These are phyloP conservation scores for Lasioglossum pauxillum DNA, from an alignment of 2,888 invertebrate genomes.

Conservation along the genomic window DNA sequence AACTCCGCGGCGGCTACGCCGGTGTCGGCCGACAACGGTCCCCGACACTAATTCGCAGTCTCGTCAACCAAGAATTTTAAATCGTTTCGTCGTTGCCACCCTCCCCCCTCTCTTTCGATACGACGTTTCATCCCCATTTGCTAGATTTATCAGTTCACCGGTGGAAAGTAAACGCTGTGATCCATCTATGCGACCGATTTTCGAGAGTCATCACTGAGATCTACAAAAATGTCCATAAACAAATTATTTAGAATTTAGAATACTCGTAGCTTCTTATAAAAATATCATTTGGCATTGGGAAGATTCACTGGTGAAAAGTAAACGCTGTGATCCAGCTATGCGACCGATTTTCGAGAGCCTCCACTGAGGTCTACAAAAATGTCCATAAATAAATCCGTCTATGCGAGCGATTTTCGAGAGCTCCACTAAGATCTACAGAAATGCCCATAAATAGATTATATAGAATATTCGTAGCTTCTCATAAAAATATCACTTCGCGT, in stretches of 20 bases:
- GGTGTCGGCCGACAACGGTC: constrained; percentile 28
- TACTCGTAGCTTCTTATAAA: neutral
- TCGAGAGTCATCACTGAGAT: neutral
- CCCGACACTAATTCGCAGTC: constrained; percentile 38
- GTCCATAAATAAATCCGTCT: neutral
- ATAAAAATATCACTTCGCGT: neutral
- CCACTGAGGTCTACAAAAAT: neutral
- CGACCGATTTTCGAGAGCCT: neutral
- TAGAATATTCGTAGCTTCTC: neutral
- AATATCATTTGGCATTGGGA: neutral
- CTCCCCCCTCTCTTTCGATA: neutral
- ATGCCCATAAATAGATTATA: neutral
- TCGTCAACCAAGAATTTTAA: constrained; percentile 34
- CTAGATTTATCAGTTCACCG: neutral
- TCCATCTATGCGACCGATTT: no score
- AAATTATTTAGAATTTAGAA: neutral
- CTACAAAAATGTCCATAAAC: neutral
- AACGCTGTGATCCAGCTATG: no score
- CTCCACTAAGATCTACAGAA: no score
- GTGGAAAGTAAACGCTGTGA: neutral
- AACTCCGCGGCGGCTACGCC: constrained; percentile 45
- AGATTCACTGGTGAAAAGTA: no score
- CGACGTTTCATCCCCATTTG: neutral
- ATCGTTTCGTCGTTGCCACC: neutral
- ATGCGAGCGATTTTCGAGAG: no score